phyloP scores from a whole-genome alignment of 2,113 vertebrate genomes.

The Melanotaenia duboulayi region DNA sequence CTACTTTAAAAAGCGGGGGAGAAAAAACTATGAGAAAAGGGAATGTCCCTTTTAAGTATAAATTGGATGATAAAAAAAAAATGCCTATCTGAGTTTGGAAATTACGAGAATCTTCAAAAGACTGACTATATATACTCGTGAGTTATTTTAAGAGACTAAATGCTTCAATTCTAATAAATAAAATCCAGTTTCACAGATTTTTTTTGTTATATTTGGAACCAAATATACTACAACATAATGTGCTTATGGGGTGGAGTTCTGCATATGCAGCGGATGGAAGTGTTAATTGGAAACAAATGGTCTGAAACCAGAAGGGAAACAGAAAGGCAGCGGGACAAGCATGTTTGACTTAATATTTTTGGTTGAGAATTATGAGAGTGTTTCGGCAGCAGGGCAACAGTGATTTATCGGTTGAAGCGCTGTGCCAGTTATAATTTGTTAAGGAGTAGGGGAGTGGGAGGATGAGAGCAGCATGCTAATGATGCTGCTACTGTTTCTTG shows the following conservation, averaged over 20 bases:
- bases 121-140: neutral
- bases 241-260: constrained; percentile 2
- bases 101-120: neutral
- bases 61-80: neutral
- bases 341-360: constrained; percentile 65
- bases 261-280: constrained; percentile 22
- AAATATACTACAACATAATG: constrained; percentile 1
- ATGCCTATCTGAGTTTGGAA: neutral
- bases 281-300: constrained; percentile 19
- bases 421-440: constrained; percentile 80
- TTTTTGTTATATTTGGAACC: constrained; percentile 9
- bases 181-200: neutral
- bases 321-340: constrained; percentile 28
- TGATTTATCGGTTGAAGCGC: constrained; percentile 67
- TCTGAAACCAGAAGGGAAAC: constrained; percentile 24
- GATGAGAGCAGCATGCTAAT: constrained; percentile 82
- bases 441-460: constrained; percentile 73
- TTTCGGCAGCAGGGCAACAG: constrained; percentile 58
- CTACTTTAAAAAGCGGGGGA: too few species aligned
- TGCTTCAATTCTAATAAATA: neutral
- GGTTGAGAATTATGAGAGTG: constrained; percentile 58
- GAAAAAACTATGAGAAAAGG: neutral
- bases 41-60: neutral
- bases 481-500: constrained; percentile 77
- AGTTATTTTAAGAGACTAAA: neutral